Conservation (phyloP, 2,113 vertebrate species). For the Andinoacara biseriatus region DNA sequence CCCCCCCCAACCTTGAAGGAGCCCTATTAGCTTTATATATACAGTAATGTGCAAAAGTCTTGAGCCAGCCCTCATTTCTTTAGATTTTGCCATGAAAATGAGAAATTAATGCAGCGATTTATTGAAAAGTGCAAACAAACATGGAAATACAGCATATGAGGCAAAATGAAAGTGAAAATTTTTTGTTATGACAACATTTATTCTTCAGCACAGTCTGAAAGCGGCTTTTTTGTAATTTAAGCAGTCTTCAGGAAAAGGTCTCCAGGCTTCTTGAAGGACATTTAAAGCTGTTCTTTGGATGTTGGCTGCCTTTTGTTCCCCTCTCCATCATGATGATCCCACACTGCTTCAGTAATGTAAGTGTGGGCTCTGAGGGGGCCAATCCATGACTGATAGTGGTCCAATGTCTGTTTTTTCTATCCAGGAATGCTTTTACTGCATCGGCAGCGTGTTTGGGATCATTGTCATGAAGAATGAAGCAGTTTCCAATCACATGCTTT, state of each 20-base stretch:
- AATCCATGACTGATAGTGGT: neutral
- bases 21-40: neutral
- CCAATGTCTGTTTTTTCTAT: neutral
- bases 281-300: neutral
- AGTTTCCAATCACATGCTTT: neutral
- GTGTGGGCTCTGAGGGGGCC: neutral
- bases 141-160: neutral
- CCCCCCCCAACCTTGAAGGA: rapidly evolving
- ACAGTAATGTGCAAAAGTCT: neutral
- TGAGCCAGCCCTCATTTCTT: neutral
- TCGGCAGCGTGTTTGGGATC: neutral
- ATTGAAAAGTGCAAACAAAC: neutral
- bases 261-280: neutral
- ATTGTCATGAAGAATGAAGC: rapidly evolving
- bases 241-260: neutral
- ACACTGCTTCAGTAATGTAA: neutral
- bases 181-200: neutral
- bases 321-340: neutral
- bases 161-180: neutral
- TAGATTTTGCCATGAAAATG: neutral
- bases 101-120: neutral
- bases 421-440: neutral
- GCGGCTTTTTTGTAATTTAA: neutral
- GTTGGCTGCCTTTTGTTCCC: neutral
- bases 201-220: too few relatives aligned